These are phyloP conservation scores for Amaurobius ferox DNA, from an alignment of 2,888 invertebrate species.

Conservation along the genomic window DNA sequence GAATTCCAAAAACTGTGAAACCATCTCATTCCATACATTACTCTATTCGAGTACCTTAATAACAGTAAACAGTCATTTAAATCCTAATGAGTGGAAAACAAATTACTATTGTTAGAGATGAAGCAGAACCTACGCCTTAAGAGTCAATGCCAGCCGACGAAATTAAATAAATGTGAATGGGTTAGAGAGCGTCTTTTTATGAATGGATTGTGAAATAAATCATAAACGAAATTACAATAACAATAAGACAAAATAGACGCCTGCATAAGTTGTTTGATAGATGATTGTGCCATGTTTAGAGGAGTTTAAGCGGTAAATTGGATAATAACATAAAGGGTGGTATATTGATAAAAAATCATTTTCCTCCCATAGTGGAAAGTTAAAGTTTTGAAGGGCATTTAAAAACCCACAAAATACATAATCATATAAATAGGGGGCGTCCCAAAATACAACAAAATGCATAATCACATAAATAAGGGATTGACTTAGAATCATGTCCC, in stretches of 20 bases:
- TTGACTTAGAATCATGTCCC: too few species aligned
- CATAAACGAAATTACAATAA: constrained; percentile 39
- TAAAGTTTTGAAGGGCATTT: too few species aligned
- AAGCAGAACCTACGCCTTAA: constrained; percentile 27
- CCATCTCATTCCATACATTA: background rate
- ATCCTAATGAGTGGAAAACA: constrained; percentile 26
- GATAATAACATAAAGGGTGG: too few species aligned
- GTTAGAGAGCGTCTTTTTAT: constrained; percentile 34
- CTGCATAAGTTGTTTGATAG: constrained; percentile 12
- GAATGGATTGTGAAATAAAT: constrained; percentile 2
- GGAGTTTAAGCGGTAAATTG: too few species aligned
- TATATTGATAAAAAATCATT: too few species aligned
- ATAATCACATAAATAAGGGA: too few species aligned
- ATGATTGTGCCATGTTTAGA: background rate
- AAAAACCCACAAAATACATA: too few species aligned
- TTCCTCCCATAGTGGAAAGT: too few species aligned
- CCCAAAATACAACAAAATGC: too few species aligned
- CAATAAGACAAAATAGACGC: constrained; percentile 19
- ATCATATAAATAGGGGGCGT: too few species aligned
- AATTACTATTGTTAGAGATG: constrained; percentile 15
- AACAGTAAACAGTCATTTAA: constrained; percentile 14
- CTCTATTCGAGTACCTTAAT: background rate
- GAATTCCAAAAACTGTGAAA: background rate
- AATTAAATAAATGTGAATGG: constrained; percentile 2
- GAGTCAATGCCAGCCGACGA: constrained; percentile 28